Percentiles rank a stretch among this genome's conserved stretches.
Evolutionary conservation across 2,888 invertebrate species (phyloP).

Genomic region (Morpho helenor): DNA sequence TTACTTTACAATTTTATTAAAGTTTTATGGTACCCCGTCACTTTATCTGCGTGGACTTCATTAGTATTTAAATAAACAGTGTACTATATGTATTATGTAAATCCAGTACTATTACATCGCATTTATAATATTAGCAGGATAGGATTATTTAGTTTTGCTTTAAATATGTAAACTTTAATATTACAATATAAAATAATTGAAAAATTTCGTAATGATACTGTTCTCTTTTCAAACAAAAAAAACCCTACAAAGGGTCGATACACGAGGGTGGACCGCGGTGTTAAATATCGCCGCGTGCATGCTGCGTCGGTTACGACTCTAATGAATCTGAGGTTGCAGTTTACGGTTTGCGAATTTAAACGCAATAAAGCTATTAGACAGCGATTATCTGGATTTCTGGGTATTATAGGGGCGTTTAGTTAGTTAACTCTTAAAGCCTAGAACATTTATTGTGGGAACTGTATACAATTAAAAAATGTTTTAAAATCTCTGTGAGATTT

Average conservation of each 20-base stretch:
- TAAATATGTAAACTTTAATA: no score
- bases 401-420: constrained; percentile 20
- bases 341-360: constrained; percentile 53
- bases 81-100: no score
- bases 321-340: constrained; percentile 63
- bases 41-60: no score
- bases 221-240: constrained; percentile 14
- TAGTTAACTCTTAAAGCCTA: constrained; percentile 19
- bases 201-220: no score
- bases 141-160: no score
- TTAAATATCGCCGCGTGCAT: constrained; percentile 60
- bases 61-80: no score
- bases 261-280: constrained; percentile 49
- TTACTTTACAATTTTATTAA: no score
- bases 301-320: constrained; percentile 61
- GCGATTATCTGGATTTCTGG: constrained; percentile 31
- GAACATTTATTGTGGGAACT: constrained; percentile 13
- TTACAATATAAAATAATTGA: no score
- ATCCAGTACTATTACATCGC: no score
- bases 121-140: no score
- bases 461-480: background rate
- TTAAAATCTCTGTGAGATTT: background rate
- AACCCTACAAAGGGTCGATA: constrained; percentile 36
- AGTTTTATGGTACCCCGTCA: no score
- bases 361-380: constrained; percentile 35